A percentile compares a stretch with the other conserved stretches of the same genome.
Conservation (phyloP, 2,888 invertebrate species). For the Stenotaenia linearis region DNA sequence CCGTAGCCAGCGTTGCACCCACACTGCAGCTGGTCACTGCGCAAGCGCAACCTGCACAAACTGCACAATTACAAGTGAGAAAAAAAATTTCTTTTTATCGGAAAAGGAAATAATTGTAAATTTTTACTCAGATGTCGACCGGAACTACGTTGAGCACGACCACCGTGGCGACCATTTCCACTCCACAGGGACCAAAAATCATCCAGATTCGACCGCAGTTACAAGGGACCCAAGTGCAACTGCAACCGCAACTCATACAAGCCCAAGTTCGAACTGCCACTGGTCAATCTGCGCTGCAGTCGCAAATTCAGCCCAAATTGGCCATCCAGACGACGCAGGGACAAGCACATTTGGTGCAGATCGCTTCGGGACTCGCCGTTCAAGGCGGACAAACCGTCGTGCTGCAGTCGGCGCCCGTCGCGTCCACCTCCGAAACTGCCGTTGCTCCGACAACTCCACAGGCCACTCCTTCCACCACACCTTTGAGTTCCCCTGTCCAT, state of each 20-base stretch:
- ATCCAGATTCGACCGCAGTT: constrained; percentile 40
- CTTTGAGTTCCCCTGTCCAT: constrained; percentile 22
- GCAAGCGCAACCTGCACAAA: constrained; percentile 29
- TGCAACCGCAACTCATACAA: constrained; percentile 36
- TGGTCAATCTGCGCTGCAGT: constrained; percentile 36
- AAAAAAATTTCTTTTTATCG: neutral
- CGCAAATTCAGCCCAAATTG: constrained; percentile 35
- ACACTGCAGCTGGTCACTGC: constrained; percentile 35
- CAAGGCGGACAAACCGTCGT: constrained; percentile 30
- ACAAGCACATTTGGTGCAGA: constrained; percentile 28
- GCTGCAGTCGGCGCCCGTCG: constrained; percentile 35
- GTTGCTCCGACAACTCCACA: constrained; percentile 41
- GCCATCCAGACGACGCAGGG: constrained; percentile 30
- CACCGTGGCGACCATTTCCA: constrained; percentile 36
- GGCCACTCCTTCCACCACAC: constrained; percentile 38
- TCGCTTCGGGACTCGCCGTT: neutral
- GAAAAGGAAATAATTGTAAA: neutral
- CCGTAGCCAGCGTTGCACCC: constrained; percentile 33
- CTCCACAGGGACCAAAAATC: constrained; percentile 38
- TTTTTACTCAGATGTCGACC: constrained; percentile 1
- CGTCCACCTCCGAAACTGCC: constrained; percentile 46
- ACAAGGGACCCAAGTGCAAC: constrained; percentile 30
- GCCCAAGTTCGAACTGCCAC: constrained; percentile 35
- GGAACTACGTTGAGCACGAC: constrained; percentile 27
- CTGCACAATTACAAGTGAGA: constrained; percentile 22